Base-by-base conservation (phyloP, 2,888 invertebrate species). In the Macropis europaea region DNA sequence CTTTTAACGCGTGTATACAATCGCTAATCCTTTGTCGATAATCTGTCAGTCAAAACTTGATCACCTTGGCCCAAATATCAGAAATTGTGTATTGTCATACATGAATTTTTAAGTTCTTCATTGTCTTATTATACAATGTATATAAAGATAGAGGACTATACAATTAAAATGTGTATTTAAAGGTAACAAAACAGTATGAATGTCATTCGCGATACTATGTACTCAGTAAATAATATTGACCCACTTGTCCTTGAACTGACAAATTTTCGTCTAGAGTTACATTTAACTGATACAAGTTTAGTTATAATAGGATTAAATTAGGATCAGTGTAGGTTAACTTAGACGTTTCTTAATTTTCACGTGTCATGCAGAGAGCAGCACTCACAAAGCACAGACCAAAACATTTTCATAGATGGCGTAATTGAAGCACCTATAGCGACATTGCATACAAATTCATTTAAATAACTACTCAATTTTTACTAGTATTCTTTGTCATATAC, bases 31-130 rank as follows among this genome's bases (percentile, higher is more conserved):
- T 50, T 43, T 36, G 11, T 45, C 11, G 5, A n/a, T 47, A 40
- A 53, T 50, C 48, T 34, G 28, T 26, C 30, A 36, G 13, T 40
- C 40, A 54, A 53, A 9, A 42, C 48, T 15, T 2, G 15, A 40
- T 68, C 22, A 36, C 50, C 42, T 68, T 62, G 50, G 7, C 36
- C 19, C 24, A 15, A 6, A 48, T 50, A 54, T 40, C 22, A 5
- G 13, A 56, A 47, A 54, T 43, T 42, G 13, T 17, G n/a, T 3
- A 34, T 22, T 48, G 17, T 15, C 0, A 11, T 43, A 26, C 4
- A 11, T 1, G 3, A 19, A 38, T 2, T 24, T 30, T 40, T 40
- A 30, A 6, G 7, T 45, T 9, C 26, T 5, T 3, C 13, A 7
- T 32, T 47, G 24, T 17, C 26, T 7, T 15, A 1, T 0, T 28